A percentile compares a stretch with the other conserved stretches of the same genome.
phyloP scores from a whole-genome alignment of 1,140 invertebrate species.

The Drosophila mojavensis region DNA sequence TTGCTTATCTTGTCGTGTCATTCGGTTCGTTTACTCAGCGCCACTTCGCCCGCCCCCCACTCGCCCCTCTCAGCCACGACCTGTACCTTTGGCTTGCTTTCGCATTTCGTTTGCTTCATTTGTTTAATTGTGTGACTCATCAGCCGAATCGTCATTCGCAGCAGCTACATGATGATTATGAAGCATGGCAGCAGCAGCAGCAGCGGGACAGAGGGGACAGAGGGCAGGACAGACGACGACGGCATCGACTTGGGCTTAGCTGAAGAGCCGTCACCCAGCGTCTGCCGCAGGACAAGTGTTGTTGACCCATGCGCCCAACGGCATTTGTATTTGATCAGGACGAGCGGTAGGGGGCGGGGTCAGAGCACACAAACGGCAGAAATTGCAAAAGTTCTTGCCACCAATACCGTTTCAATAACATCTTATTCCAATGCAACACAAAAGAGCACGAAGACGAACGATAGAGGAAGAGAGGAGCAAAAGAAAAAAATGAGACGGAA shows the following conservation, averaged over 20 bases:
- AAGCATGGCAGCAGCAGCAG: slow-evolving; percentile 4
- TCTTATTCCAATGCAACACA: neutral
- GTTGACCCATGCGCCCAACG: slow-evolving; percentile 67
- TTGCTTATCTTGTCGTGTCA: slow-evolving; percentile 12
- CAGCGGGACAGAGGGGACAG: neutral
- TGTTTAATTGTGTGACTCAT: slow-evolving; percentile 79
- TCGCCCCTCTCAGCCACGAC: neutral
- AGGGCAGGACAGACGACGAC: neutral
- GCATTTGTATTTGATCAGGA: slow-evolving; percentile 17
- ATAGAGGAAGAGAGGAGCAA: too few species aligned
- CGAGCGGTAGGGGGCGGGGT: too few species aligned
- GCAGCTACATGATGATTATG: slow-evolving; percentile 24
- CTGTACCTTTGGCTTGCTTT: slow-evolving; percentile 11
- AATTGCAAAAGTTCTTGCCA: slow-evolving; percentile 7
- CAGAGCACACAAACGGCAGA: neutral
- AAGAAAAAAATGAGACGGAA: neutral
- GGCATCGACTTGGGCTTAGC: slow-evolving; percentile 5
- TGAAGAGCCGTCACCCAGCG: slow-evolving; percentile 53
- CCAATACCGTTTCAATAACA: slow-evolving; percentile 12
- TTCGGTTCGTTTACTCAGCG: slow-evolving; percentile 45
- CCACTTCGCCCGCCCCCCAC: too few species aligned
- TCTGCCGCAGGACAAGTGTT: slow-evolving; percentile 55
- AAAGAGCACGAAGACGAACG: too few species aligned
- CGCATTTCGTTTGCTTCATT: slow-evolving; percentile 71
- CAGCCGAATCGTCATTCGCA: slow-evolving; percentile 36